These are phyloP conservation scores for Brachycybe producta DNA, from an alignment of 2,888 invertebrate species.

Conservation along the genomic window DNA sequence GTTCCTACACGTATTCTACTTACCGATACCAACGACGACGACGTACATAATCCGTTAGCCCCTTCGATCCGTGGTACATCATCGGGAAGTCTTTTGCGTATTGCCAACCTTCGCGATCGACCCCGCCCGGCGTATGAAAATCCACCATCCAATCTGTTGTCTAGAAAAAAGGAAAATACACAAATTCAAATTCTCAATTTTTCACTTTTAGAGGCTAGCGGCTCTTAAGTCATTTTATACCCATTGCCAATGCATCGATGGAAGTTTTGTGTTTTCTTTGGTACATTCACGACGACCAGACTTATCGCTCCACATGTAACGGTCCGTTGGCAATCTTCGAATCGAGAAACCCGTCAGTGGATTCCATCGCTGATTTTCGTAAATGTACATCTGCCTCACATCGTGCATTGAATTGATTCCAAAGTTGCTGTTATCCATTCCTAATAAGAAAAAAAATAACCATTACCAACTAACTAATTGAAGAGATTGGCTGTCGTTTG, in stretches of 20 bases:
- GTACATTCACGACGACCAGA: constrained; percentile 70
- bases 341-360: constrained; percentile 78
- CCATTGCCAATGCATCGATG: constrained; percentile 84
- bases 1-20: constrained; percentile 8
- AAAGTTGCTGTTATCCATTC: constrained; percentile 39
- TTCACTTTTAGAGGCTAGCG: no score
- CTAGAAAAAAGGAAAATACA: constrained; percentile 32
- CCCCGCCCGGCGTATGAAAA: constrained; percentile 75
- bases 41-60: constrained; percentile 77
- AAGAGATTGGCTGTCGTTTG: background rate
- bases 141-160: constrained; percentile 86
- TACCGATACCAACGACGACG: constrained; percentile 54
- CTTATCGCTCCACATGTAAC: constrained; percentile 73
- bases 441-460: constrained; percentile 19
- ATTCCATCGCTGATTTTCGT: constrained; percentile 92
- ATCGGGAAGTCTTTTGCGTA: constrained; percentile 86
- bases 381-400: constrained; percentile 72
- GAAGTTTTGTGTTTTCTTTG: constrained; percentile 68
- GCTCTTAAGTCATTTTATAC: constrained; percentile 39
- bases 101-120: constrained; percentile 87
- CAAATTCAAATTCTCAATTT: background rate
- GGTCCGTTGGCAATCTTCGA: constrained; percentile 68
- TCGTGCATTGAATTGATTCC: constrained; percentile 65
- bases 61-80: constrained; percentile 68
- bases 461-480: constrained; percentile 5